Evolutionary conservation across 2,888 invertebrate genomes (phyloP).

Genomic region (Patella pellucida): DNA sequence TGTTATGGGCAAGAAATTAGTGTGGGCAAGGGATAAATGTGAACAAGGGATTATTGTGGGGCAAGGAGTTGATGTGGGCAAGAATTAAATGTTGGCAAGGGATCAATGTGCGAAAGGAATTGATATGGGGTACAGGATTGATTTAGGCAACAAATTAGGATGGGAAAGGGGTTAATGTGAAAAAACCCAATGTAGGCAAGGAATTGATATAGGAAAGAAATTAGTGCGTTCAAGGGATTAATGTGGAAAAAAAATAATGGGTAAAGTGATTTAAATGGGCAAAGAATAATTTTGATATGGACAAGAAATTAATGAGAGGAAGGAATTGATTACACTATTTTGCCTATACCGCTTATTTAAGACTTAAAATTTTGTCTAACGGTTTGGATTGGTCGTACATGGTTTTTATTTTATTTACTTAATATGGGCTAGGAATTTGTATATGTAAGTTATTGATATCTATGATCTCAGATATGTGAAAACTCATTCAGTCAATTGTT

Average conservation of each 20-base stretch:
- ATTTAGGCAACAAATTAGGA: background rate
- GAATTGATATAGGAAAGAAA: background rate
- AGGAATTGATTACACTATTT: no score
- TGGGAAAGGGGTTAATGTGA: background rate
- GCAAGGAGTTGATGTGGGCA: background rate
- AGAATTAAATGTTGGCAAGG: background rate
- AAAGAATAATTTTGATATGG: background rate
- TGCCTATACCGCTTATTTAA: no score
- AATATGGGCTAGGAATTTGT: background rate
- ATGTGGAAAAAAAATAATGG: background rate
- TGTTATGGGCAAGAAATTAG: background rate
- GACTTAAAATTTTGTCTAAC: no score
- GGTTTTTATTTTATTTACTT: no score
- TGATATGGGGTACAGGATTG: conserved; percentile 21
- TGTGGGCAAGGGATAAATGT: background rate
- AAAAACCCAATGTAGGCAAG: background rate
- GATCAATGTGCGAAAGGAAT: background rate
- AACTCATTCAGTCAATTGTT: no score
- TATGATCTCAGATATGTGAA: no score
- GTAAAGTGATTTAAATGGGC: background rate
- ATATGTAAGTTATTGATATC: background rate
- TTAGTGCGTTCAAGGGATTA: background rate
- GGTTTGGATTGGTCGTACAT: no score
- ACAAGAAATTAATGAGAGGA: background rate
- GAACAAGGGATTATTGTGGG: background rate